Conservation (phyloP, 2,888 invertebrate genomes). For the Eristalis intricaria region DNA sequence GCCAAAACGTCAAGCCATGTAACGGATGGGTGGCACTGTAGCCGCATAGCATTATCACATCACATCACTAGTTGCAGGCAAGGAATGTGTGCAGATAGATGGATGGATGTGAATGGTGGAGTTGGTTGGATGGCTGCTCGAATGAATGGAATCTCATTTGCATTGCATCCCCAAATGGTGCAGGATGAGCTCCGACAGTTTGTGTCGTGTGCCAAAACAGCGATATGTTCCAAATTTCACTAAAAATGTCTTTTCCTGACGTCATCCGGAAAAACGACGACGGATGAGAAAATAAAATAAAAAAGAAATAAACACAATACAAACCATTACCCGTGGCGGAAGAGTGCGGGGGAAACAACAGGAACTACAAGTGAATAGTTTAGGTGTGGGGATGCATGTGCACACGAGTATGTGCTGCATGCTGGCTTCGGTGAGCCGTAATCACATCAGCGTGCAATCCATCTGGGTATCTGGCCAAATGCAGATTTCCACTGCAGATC, state of each 20-base stretch:
- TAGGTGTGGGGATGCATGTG: constrained; percentile 27
- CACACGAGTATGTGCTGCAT: constrained; percentile 11
- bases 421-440: constrained; percentile 16
- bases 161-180: constrained; percentile 55
- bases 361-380: constrained; percentile 40
- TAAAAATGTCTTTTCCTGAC: constrained; percentile 65
- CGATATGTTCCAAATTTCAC: constrained; percentile 66
- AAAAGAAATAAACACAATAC: constrained; percentile 9
- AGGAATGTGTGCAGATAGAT: constrained; percentile 42
- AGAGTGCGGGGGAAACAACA: constrained; percentile 23
- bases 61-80: constrained; percentile 52
- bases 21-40: constrained; percentile 54
- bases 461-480: constrained; percentile 55
- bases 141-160: constrained; percentile 68
- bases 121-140: constrained; percentile 36
- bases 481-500: constrained; percentile 64
- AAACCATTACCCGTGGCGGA: constrained; percentile 11
- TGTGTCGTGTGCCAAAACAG: constrained; percentile 65
- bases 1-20: constrained; percentile 43
- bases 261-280: constrained; percentile 35
- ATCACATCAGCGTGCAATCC: constrained; percentile 50
- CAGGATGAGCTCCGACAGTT: constrained; percentile 59
- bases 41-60: constrained; percentile 60
- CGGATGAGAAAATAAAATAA: neutral
- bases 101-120: constrained; percentile 22